Evolutionary conservation across 2,888 invertebrate species (phyloP).

Genomic region (Limnephilus marmoratus): DNA sequence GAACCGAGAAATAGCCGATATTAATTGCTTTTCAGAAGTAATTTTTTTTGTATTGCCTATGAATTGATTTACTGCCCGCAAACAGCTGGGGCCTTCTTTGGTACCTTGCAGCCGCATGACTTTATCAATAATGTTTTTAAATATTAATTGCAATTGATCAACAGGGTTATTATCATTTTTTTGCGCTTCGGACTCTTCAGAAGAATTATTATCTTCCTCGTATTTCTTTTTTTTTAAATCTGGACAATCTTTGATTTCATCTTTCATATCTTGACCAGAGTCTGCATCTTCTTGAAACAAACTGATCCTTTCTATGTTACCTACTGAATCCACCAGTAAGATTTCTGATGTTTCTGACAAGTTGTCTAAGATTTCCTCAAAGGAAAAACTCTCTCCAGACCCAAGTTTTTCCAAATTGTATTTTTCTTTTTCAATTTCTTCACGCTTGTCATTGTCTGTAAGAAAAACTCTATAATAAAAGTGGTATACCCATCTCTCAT

Average conservation of each 20-base stretch:
- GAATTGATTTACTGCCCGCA: slow-evolving; percentile 31
- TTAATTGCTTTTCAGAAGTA: slow-evolving; percentile 24
- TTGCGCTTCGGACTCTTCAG: neutral
- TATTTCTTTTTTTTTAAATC: neutral
- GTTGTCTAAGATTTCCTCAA: slow-evolving; percentile 43
- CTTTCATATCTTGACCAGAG: neutral
- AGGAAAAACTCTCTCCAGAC: neutral
- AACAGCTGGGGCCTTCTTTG: neutral
- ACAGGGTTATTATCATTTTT: neutral
- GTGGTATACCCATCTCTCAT: slow-evolving; percentile 50
- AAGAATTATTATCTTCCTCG: slow-evolving; percentile 7
- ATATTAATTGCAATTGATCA: slow-evolving; percentile 34
- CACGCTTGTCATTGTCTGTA: neutral
- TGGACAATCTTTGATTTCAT: neutral
- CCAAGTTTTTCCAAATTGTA: neutral
- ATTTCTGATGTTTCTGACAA: slow-evolving; percentile 50
- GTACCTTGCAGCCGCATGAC: neutral
- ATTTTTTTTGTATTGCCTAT: slow-evolving; percentile 18
- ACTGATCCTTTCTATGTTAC: slow-evolving; percentile 44
- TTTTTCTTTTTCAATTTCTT: slow-evolving; percentile 6
- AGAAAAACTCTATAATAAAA: slow-evolving; percentile 45
- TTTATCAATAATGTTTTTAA: slow-evolving; percentile 39
- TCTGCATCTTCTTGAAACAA: neutral
- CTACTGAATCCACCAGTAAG: slow-evolving; percentile 38
- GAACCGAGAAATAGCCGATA: slow-evolving; percentile 7